These are phyloP conservation scores for Mus pahari DNA, from an alignment of 2,113 vertebrate genomes.

Conservation along the genomic window DNA sequence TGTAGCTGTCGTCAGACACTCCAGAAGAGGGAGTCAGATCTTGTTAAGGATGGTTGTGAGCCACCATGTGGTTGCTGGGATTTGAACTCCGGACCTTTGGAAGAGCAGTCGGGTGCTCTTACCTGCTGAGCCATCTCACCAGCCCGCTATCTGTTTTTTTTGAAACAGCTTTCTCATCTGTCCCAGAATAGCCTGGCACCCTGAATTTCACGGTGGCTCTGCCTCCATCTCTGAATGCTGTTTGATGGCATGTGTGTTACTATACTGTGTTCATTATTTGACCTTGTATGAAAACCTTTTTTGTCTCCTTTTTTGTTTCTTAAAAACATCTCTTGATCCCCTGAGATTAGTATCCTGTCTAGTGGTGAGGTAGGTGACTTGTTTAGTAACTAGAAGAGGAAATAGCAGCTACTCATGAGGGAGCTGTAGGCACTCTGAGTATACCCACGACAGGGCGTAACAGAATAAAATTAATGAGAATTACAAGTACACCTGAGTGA, in stretches of 20 bases:
- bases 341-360: conserved; percentile 42
- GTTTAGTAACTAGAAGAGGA: conserved; percentile 59
- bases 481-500: conserved; percentile 59
- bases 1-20: no score
- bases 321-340: conserved; percentile 35
- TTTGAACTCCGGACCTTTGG: no score
- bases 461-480: conserved; percentile 55
- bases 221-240: neutral
- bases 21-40: no score
- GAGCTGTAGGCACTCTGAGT: neutral
- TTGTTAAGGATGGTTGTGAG: no score
- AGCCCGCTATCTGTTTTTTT: no score
- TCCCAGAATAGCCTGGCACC: neutral
- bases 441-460: conserved; percentile 12
- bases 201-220: neutral
- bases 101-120: no score
- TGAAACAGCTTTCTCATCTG: neutral
- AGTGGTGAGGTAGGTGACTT: neutral
- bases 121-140: no score
- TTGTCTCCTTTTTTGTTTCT: conserved; percentile 40
- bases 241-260: neutral
- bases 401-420: conserved; percentile 5
- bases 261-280: neutral
- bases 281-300: conserved; percentile 57
- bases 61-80: no score